Evolutionary conservation across 2,797 vertebrate genomes (phyloP), one percentile per base, ranked within the genome.

Genomic region (Cryptoprocta ferox): DNA sequence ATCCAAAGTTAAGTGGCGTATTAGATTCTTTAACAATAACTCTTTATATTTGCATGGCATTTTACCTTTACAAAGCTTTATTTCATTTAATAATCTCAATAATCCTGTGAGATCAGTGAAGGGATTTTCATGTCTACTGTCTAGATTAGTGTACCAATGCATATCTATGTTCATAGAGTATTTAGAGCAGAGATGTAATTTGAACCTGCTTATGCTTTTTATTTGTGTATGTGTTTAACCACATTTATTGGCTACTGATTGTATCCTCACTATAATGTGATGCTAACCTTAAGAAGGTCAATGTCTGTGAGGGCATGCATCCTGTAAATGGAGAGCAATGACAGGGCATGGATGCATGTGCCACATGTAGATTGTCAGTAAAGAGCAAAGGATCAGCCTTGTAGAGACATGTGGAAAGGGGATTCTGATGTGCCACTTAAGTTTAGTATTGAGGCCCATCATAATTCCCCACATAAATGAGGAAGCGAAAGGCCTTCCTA

Each of bases 41-140:
- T 91, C 21, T 78, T 87, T 37, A n/a, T 88, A 32, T 68, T 42
- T 89, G 26, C 68, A 56, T 85, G 39, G 5, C 28, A 85, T 26
- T 92, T 96, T 95, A 66, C 45, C 71, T 89, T 79, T 59, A n/a
- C 26, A 89, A 71, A 89, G 39, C 15, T 3, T 63, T 85, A 35
- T 19, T 28, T 71, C 32, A 66, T 92, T 76, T 50, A 78, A 28
- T 90, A 12, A 30, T 87, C 11, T 94, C 30, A 80, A 35, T 50
- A 70, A 39, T 76, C n/a, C 32, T 78, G 30, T n/a, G 56, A 81
- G 32, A 39, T 76, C 61, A 89, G 3, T 56, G 73, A 59, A 28
- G 28, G 14, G 42, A 71, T 70, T 71, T n/a, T 39, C 45, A 8
- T 56, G 7, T 56, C 35, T 75, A 2, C 5, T 10, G 12, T 35